phyloP scores from a whole-genome alignment of 2,888 invertebrate species.

The Panorpa germanica region DNA sequence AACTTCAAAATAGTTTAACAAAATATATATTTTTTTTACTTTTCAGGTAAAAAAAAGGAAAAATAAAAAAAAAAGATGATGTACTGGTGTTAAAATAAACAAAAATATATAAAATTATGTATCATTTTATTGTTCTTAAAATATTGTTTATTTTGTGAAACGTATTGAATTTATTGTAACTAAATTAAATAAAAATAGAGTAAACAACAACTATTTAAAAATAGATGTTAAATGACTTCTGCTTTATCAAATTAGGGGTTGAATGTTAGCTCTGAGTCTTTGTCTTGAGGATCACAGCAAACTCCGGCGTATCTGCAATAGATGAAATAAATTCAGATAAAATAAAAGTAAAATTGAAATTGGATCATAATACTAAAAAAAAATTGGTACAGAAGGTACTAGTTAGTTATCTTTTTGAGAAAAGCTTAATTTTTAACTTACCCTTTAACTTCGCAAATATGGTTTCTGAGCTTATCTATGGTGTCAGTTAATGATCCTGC shows the following conservation, averaged over 20 bases:
- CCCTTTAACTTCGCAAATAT: slow-evolving; percentile 23
- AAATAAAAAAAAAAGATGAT: too few species aligned
- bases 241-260: slow-evolving; percentile 3
- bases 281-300: slow-evolving; percentile 23
- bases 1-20: too few species aligned
- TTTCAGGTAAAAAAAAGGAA: too few species aligned
- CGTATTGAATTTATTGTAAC: neutral
- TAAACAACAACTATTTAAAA: neutral
- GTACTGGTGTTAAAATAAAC: too few species aligned
- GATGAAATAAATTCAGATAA: slow-evolving; percentile 7
- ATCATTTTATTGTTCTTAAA: neutral
- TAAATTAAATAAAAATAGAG: neutral
- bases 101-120: too few species aligned
- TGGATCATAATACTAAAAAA: too few species aligned
- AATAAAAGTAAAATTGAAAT: too few species aligned
- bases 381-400: too few species aligned
- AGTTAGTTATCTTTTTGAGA: too few species aligned
- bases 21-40: too few species aligned
- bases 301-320: slow-evolving; percentile 27
- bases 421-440: slow-evolving; percentile 13
- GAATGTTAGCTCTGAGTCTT: slow-evolving; percentile 6
- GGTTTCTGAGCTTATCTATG: slow-evolving; percentile 17
- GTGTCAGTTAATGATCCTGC: slow-evolving; percentile 19
- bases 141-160: neutral
- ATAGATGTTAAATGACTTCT: neutral